A percentile compares a stretch with the other conserved stretches of the same genome.
Evolutionary conservation across 2,797 vertebrate species (phyloP).

Genomic region (Notamacropus eugenii): DNA sequence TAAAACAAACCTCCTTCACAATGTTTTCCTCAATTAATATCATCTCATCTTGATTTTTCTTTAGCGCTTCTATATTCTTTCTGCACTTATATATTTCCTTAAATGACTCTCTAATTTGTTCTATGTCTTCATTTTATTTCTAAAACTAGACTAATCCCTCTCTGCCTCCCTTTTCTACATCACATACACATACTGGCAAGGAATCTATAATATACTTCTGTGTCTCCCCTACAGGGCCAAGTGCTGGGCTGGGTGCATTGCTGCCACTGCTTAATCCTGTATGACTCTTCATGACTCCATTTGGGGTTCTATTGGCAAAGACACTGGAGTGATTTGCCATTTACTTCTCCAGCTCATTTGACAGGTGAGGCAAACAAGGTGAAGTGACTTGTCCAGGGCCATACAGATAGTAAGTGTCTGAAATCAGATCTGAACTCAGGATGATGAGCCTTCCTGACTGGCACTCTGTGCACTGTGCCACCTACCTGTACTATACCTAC

Average conservation of each 20-base stretch:
- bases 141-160: not conserved
- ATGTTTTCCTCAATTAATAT: not conserved
- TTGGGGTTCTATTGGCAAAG: not conserved
- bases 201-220: not conserved
- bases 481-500: not conserved
- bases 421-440: not conserved
- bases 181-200: not conserved
- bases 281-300: not conserved
- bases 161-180: not conserved
- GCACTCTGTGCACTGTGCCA: not conserved
- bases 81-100: not conserved
- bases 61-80: not conserved
- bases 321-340: not conserved
- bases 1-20: not conserved
- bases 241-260: too few relatives aligned
- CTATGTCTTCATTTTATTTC: not conserved
- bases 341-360: not conserved
- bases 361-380: not conserved
- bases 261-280: not conserved
- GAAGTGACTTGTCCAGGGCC: not conserved
- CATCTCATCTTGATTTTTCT: not conserved
- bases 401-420: not conserved
- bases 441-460: not conserved
- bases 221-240: not conserved
- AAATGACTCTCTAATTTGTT: not conserved